These are phyloP conservation scores for Nothocercus julius DNA, from an alignment of 2,113 vertebrate species.

Conservation along the genomic window DNA sequence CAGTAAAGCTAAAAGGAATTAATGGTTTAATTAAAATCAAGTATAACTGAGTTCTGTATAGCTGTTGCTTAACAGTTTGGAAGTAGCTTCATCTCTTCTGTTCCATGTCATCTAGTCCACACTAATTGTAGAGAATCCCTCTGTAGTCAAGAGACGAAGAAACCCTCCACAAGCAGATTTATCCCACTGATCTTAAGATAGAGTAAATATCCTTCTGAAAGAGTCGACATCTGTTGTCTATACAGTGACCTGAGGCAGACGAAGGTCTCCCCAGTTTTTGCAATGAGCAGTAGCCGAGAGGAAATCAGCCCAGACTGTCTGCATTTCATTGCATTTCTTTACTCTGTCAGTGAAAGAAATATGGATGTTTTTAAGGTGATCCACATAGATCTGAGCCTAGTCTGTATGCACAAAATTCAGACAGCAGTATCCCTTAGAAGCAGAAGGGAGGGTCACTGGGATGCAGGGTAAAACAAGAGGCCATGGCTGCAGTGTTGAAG, in stretches of 20 bases:
- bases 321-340: background rate
- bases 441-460: background rate
- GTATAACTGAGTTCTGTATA: background rate
- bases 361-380: background rate
- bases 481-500: background rate
- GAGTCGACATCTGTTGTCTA: background rate
- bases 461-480: background rate
- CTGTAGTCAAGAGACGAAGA: background rate
- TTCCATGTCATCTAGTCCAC: background rate
- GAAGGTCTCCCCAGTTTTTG: background rate
- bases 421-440: background rate
- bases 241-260: background rate
- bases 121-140: background rate
- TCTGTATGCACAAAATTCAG: background rate
- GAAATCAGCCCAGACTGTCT: background rate
- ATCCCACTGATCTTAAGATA: background rate
- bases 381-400: rapidly evolving
- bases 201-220: background rate
- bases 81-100: background rate
- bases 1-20: background rate
- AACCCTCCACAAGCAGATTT: background rate
- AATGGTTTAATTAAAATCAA: background rate
- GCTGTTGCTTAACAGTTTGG: background rate
- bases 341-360: background rate
- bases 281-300: background rate